Conservation (phyloP, 1,140 invertebrate species). For the Holotrichia oblita region DNA sequence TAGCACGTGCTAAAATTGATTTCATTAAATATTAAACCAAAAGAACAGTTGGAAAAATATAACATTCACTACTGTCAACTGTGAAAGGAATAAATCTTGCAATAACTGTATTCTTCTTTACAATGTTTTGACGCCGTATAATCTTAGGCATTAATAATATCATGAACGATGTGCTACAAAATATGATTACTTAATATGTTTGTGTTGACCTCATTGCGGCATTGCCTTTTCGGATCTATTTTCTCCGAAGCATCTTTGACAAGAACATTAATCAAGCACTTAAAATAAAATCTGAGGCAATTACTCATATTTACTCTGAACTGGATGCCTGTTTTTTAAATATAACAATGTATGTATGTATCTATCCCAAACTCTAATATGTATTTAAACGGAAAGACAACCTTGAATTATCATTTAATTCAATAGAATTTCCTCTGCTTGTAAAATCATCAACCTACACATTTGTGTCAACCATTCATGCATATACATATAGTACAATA, state of each 20-base stretch:
- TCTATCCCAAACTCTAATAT: neutral
- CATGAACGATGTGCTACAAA: neutral
- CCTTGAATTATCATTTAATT: neutral
- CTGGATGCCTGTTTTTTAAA: neutral
- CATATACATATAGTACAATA: neutral
- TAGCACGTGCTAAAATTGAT: no score
- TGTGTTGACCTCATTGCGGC: neutral
- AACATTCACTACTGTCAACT: no score
- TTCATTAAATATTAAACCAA: no score
- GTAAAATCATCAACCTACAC: neutral
- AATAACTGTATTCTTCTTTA: neutral
- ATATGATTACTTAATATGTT: no score
- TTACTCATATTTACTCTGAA: neutral
- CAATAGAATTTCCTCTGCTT: neutral
- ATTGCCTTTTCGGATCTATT: neutral
- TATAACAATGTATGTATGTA: neutral
- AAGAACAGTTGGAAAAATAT: no score
- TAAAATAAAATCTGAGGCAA: neutral
- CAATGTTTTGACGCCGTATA: neutral
- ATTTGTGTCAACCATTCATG: neutral
- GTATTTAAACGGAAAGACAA: neutral
- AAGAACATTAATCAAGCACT: neutral
- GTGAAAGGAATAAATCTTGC: no score
- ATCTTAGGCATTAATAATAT: neutral
- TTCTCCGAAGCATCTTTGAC: neutral